These are phyloP conservation scores for Echinarachnius parma DNA, from an alignment of 53 echinoderm and acorn worm genomes.

Conservation along the genomic window DNA sequence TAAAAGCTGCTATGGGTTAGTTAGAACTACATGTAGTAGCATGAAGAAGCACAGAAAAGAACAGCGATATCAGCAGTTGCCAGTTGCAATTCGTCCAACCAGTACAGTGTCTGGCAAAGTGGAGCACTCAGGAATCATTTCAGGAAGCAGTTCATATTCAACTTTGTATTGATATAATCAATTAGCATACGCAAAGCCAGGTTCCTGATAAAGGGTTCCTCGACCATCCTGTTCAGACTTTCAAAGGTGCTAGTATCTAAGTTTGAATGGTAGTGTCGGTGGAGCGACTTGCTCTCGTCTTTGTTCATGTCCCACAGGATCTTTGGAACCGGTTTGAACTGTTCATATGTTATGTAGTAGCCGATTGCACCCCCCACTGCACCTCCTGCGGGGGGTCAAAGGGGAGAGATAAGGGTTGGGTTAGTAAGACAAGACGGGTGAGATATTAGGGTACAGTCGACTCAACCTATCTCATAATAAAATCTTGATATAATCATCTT, in stretches of 20 bases:
- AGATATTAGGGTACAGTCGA: no score
- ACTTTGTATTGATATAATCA: conserved; percentile 45
- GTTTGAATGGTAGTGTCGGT: conserved; percentile 61
- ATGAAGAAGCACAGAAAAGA: no score
- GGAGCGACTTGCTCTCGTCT: conserved; percentile 54
- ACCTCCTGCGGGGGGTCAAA: conserved; percentile 79
- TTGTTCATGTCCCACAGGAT: conserved; percentile 64
- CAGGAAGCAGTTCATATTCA: conserved; percentile 89
- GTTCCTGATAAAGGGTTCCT: conserved; percentile 41
- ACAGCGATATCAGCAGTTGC: no score
- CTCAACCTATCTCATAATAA: no score
- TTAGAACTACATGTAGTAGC: no score
- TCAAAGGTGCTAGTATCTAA: conserved; percentile 63
- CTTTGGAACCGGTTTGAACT: conserved; percentile 80
- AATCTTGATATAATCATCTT: no score
- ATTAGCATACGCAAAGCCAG: conserved; percentile 57
- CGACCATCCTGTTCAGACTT: conserved; percentile 55
- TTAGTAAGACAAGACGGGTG: conserved; percentile 21
- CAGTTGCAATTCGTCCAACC: no score
- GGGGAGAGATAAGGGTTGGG: conserved; percentile 18
- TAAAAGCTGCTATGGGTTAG: no score
- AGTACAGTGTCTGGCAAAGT: no score
- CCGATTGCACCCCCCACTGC: conserved; percentile 65
- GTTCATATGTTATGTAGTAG: conserved; percentile 69
- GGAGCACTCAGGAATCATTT: no score